phyloP scores from a whole-genome alignment of 2,797 vertebrate species.

The Diglossa cyanea region DNA sequence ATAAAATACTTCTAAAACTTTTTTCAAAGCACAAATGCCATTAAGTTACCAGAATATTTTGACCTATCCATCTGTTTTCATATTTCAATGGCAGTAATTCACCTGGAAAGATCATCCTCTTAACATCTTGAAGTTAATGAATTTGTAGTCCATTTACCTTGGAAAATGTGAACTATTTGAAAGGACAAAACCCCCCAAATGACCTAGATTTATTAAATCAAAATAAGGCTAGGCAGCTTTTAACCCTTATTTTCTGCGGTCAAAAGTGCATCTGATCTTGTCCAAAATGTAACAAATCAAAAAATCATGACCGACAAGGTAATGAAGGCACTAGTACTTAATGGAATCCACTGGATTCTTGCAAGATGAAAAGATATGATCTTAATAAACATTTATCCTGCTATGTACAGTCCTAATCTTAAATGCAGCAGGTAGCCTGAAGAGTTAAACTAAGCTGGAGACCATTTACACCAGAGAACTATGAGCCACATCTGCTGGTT shows the following conservation, averaged over 20 bases:
- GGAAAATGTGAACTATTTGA: not conserved
- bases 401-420: not conserved
- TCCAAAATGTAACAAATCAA: not conserved
- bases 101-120: not conserved
- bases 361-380: not conserved
- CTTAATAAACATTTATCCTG: not conserved
- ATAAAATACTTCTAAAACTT: not conserved
- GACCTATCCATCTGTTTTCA: not conserved
- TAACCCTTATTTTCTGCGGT: not conserved
- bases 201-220: not conserved
- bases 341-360: not conserved
- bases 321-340: not conserved
- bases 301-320: not conserved
- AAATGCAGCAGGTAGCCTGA: not conserved
- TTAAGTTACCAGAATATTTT: not conserved
- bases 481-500: not conserved
- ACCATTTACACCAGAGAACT: not conserved
- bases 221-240: not conserved
- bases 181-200: not conserved
- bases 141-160: not conserved
- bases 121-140: not conserved
- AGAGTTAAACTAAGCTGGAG: not conserved
- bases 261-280: not conserved
- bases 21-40: not conserved
- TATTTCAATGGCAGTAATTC: not conserved